Base-by-base conservation (phyloP, 2,113 vertebrate genomes). In the Pithys albifrons region DNA sequence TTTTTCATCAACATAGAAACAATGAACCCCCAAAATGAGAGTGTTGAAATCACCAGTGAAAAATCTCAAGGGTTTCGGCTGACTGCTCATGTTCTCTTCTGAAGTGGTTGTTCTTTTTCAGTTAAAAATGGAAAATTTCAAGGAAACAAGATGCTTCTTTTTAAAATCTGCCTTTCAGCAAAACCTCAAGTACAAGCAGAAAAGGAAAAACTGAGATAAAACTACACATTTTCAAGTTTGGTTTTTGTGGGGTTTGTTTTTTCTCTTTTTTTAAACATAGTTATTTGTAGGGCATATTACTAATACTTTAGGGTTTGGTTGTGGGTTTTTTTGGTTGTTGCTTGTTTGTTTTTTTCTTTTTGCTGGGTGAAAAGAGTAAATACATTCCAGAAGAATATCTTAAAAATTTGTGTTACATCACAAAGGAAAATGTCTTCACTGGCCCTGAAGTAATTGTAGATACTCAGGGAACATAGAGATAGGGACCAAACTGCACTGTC, bases 81-180 rank as follows among this genome's bases (percentile, higher is more conserved):
- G 58, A 93, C 86, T 61, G 16, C 41, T 93, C 37, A 54, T 77
- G 45, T 66, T 94, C 77, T 93, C 54, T 65, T 95, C 58, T 89
- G 91, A 95, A 97, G 81, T 93, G 87, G 70, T 91, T 93, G 74
- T 29, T 95, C 78, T 93, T 88, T 93, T 57, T 72, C 45, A 79
- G 90, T 65, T 91, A 91, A 96, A 95, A 96, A 72, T 72, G 45
- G 88, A 93, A 93, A 85, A 79, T 73, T 89, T 82, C 64, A 88
- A 87, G 27, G 69, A 87, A 92, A 91, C 39, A 90, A 39, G 52
- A 92, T 72, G 78, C 20, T 80, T 48, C 73, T 57, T 90, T 70
- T 92, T 48, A 62, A 87, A 80, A 73, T 84, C n/a, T 91, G 67
- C 78, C 57, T 95, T 87, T 89, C 57, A 75, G 94, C 87, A 89